Evolutionary conservation across 2,888 invertebrate genomes (phyloP), one percentile per base, ranked within the genome.

Genomic region (Troides aeacus): DNA sequence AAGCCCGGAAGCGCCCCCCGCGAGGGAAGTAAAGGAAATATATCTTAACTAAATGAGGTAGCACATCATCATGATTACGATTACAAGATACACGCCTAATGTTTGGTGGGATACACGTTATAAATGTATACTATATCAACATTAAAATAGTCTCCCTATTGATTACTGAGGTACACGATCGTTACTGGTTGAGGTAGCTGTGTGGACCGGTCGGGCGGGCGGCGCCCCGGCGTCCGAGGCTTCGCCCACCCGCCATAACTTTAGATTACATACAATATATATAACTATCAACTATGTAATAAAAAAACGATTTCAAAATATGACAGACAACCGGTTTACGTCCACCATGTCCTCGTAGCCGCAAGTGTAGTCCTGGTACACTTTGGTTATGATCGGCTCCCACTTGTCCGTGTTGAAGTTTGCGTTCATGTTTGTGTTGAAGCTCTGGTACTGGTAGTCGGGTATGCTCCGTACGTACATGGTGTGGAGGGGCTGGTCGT

Each of bases 31-130:
- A 53, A 65, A 66, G 62, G 50, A 74, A 42, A 78, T 39, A 78
- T 72, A 75, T 76, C 84, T 85, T 84, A 83, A 79, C 87, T 88
- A 89, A 84, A 86, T 92, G 92, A 92, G 92, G 92, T 92, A 92
- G 91, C 83, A 85, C 83, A 85, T 84, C 81, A 87, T 86, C 86
- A 90, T 88, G 87, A 86, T 88, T 87, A 88, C 85, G 83, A 85
- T 85, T 83, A 87, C 80, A 80, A 75, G 79, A 84, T 86, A 87
- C 79, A 81, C 77, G 83, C 81, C 85, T 90, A 88, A 87, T 81
- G 88, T 89, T 90, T 90, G 92, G 92, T 92, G 92, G 92, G 92
- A 90, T 89, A 85, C 84, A 90, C 80, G 83, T 81, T 83, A 84
- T 82, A 84, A 79, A 78, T 77, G 77, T 88, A 86, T 86, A 87